Percentiles rank a stretch among this genome's conserved stretches.
phyloP scores from a whole-genome alignment of 2,797 vertebrate genomes.

The Cynodonichthys magdalenae region DNA sequence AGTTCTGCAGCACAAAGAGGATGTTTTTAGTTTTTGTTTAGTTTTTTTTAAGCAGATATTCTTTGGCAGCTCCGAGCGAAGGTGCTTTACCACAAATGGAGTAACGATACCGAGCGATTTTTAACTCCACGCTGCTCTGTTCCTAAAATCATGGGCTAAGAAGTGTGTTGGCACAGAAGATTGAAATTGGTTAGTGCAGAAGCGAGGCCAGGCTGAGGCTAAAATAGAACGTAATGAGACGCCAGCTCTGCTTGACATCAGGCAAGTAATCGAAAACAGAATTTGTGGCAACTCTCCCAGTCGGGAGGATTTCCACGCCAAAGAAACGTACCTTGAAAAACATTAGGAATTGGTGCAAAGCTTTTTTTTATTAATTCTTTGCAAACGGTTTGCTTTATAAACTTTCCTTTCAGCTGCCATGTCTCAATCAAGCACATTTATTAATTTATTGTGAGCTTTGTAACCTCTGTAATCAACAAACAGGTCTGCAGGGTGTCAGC shows the following conservation, averaged over 20 bases:
- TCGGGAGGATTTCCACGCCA: background rate
- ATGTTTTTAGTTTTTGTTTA: too few species aligned
- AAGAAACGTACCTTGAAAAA: background rate
- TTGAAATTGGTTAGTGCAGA: conserved; percentile 1
- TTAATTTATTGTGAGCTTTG: background rate
- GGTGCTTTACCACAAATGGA: background rate
- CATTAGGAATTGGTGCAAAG: background rate
- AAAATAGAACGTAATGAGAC: conserved; percentile 1
- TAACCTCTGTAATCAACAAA: conserved; percentile 46
- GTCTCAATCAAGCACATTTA: background rate
- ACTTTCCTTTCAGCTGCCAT: background rate
- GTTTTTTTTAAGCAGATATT: background rate
- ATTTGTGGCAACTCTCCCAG: conserved; percentile 4
- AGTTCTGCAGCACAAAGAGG: background rate
- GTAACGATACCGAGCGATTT: background rate
- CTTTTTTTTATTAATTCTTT: background rate
- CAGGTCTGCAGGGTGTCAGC: conserved; percentile 39
- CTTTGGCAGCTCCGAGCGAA: background rate
- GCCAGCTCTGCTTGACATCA: conserved; percentile 3
- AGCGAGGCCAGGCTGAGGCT: background rate
- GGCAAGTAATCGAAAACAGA: conserved; percentile 6
- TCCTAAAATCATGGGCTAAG: background rate
- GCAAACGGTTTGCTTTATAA: background rate
- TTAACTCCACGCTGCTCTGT: background rate
- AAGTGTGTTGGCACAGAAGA: background rate